Evolutionary conservation across 2,888 invertebrate genomes (phyloP), one percentile per base, ranked within the genome.

Genomic region (Pediacus dermestoides): DNA sequence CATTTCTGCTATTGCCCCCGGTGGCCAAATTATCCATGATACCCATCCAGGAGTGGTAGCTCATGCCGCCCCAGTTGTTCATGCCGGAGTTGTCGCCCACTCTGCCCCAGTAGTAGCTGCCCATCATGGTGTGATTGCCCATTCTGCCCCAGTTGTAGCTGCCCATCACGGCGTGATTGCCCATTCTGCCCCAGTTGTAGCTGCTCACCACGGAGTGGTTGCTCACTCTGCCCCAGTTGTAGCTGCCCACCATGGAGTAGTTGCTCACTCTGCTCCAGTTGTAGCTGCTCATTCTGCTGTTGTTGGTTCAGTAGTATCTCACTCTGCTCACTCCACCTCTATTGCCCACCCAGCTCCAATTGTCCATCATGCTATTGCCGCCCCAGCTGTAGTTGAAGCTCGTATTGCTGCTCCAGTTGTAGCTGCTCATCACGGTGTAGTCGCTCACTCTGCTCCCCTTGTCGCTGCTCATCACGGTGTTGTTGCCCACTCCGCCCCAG

Each of bases 1-100:
- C n/a, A 57, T 61, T 35, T 54, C 56, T 4, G 48, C 61, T 11
- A 52, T 53, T 10, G 47, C 55, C 16, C 60, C 61, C 28, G 61
- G 57, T 11, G 61, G 59, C 12, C 46, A 53, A 27, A 50, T 61
- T 30, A 33, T 62, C 31, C 35, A 44, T 21, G 45, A 48, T 34
- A 37, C 48, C 8, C 52, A 58, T 21, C 47, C 53, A 40, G 52
- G 51, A 23, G 26, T 50, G 27, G 34, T 48, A 15, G 44, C 53
- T 16, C 46, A 53, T 14, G 36, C 43, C 25, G 40, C 43, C 13
- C 41, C 37, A 11, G 32, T 31, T 7, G 27, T 48, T 25, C 48
- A 50, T 30, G 46, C 47, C 27, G 39, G 47, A 21, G 36, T 46
- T 7, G n/a, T 27, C 18, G 44, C 48, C 11, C 44, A 48, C 30